Percentiles rank a stretch among this genome's conserved stretches.
Conservation (phyloP, 2,113 vertebrate species). For the Myotis lucifugus region DNA sequence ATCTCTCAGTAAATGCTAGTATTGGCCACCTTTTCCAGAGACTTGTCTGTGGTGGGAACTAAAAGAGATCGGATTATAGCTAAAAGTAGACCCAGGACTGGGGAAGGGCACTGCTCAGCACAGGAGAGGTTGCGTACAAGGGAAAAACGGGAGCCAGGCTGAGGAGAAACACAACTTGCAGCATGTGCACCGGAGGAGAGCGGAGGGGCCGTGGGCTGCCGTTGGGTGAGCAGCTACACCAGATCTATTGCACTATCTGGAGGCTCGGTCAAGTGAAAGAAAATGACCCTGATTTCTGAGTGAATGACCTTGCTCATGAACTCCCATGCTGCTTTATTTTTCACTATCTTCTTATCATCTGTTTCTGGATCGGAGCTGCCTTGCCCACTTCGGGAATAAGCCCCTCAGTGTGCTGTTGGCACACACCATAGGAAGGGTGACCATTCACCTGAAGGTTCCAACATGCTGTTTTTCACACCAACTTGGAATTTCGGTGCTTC, state of each 20-base stretch:
- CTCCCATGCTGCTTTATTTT: background rate
- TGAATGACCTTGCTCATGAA: background rate
- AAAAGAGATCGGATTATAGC: background rate
- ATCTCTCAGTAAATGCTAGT: background rate
- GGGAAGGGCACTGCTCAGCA: background rate
- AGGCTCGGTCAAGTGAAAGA: background rate
- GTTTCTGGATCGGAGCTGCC: background rate
- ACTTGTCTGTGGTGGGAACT: background rate
- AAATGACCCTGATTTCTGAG: background rate
- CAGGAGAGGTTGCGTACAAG: background rate
- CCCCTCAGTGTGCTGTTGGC: background rate
- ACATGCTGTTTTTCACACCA: background rate
- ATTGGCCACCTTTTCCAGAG: background rate
- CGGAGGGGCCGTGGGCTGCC: accelerated
- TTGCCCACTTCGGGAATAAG: background rate
- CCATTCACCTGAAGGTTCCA: background rate
- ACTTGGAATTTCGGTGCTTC: background rate
- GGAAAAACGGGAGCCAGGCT: background rate
- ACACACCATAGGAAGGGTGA: background rate
- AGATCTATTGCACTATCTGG: background rate
- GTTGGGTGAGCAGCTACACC: accelerated
- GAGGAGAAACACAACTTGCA: background rate
- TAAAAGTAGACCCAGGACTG: background rate
- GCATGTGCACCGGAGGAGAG: background rate
- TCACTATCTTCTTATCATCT: background rate